Percentiles rank a stretch among this genome's conserved stretches.
Evolutionary conservation across 2,797 vertebrate genomes (phyloP).

Genomic region (Spinibarbus caldwelli): DNA sequence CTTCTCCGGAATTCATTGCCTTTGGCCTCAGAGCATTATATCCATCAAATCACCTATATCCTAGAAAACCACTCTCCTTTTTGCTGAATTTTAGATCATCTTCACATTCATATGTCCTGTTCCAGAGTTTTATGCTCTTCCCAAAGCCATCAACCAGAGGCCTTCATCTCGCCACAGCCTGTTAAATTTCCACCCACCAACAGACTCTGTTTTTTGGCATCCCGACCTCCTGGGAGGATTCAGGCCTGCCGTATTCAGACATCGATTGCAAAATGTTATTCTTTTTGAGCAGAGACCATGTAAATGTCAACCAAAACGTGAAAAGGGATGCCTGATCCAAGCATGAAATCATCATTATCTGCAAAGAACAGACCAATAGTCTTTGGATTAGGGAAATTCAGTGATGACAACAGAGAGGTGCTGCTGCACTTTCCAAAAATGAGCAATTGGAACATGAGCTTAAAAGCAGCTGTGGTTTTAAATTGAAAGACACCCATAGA

Average conservation of each 20-base stretch:
- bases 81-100: slow-evolving; percentile 27
- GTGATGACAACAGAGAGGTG: slow-evolving; percentile 20
- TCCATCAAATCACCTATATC: slow-evolving; percentile 23
- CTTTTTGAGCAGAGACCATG: slow-evolving; percentile 64
- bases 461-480: not conserved
- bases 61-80: slow-evolving; percentile 27
- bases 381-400: slow-evolving; percentile 45
- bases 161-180: slow-evolving; percentile 33
- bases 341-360: slow-evolving; percentile 76
- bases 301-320: slow-evolving; percentile 70
- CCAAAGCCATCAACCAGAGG: slow-evolving; percentile 47
- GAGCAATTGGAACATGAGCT: slow-evolving; percentile 3
- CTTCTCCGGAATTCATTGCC: not conserved
- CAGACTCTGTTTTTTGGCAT: slow-evolving; percentile 43
- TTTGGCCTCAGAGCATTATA: slow-evolving; percentile 6
- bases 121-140: slow-evolving; percentile 53
- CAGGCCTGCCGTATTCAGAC: slow-evolving; percentile 15
- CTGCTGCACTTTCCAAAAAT: slow-evolving; percentile 1
- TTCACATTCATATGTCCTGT: slow-evolving; percentile 22
- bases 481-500: not conserved
- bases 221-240: slow-evolving; percentile 26
- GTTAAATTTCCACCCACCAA: slow-evolving; percentile 39
- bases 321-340: slow-evolving; percentile 63
- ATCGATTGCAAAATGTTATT: slow-evolving; percentile 57
- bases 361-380: slow-evolving; percentile 67